Conservation (phyloP, 2,888 invertebrate species). For the Pandemis corylana region DNA sequence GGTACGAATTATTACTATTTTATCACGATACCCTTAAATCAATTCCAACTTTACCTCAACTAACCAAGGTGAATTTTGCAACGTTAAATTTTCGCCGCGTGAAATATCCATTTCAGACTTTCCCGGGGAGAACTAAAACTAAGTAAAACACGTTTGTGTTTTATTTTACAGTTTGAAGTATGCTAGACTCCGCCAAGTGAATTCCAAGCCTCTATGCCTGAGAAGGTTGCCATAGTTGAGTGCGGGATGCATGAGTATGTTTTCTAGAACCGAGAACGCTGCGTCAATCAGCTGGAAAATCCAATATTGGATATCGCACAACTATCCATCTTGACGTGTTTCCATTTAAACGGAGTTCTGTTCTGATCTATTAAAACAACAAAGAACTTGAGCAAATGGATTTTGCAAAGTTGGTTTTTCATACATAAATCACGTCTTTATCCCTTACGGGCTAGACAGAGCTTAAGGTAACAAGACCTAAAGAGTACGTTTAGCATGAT, state of each 20-base stretch:
- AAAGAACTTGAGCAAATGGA: no score
- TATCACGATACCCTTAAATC: conserved; percentile 23
- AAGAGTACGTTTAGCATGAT: no score
- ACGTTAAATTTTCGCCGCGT: neutral
- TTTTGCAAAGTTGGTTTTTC: no score
- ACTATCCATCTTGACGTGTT: no score
- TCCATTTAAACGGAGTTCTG: no score
- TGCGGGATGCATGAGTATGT: neutral
- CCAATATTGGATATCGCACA: no score
- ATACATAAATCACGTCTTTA: no score
- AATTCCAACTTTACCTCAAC: neutral
- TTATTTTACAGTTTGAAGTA: conserved; percentile 3
- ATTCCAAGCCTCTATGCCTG: neutral
- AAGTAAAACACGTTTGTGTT: conserved; percentile 6
- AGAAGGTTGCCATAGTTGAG: neutral
- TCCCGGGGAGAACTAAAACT: neutral
- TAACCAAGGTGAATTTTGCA: neutral
- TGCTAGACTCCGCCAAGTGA: neutral
- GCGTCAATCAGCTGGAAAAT: no score
- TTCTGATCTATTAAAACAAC: no score
- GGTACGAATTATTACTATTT: conserved; percentile 19
- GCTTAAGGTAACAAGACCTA: no score
- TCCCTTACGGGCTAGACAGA: no score
- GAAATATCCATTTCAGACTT: neutral
- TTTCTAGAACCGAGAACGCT: no score